Percentiles rank a stretch among this genome's conserved stretches.
Conservation (phyloP, 64 coral and sea anemone species). For the Montipora cactus region DNA sequence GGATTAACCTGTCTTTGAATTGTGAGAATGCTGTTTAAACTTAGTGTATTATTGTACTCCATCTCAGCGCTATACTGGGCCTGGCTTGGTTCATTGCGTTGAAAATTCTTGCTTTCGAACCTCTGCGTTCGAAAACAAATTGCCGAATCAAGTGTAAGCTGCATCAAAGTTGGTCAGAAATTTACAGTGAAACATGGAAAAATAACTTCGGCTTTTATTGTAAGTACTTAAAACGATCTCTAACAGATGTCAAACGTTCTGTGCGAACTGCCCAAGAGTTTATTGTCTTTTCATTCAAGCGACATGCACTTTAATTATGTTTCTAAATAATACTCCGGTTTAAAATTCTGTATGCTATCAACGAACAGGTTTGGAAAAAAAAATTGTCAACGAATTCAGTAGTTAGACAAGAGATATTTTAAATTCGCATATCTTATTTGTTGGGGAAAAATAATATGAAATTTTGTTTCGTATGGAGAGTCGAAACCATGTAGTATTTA, state of each 20-base stretch:
- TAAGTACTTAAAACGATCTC: not conserved
- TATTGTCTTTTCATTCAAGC: too few relatives aligned
- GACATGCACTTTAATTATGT: too few relatives aligned
- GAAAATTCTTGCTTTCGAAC: not conserved
- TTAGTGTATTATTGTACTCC: not conserved
- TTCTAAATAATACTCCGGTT: not conserved
- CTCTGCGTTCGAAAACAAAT: not conserved
- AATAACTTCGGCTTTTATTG: not conserved
- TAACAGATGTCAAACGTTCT: not conserved
- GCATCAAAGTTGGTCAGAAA: not conserved
- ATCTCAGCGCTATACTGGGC: too few relatives aligned
- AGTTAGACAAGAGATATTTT: too few relatives aligned
- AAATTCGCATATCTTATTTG: too few relatives aligned
- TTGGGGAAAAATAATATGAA: not conserved
- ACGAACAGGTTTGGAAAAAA: not conserved
- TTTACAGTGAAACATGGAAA: not conserved
- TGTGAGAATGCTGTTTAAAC: slow-evolving; percentile 35
- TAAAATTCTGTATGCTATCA: not conserved
- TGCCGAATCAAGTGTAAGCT: not conserved
- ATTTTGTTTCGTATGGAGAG: not conserved
- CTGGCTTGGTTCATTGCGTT: too few relatives aligned
- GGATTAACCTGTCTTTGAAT: not conserved
- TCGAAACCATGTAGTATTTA: not conserved
- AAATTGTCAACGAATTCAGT: not conserved
- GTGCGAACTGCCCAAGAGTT: not conserved